Evolutionary conservation across 2,797 vertebrate species (phyloP).

Genomic region (Hypotaenidia okinawae): DNA sequence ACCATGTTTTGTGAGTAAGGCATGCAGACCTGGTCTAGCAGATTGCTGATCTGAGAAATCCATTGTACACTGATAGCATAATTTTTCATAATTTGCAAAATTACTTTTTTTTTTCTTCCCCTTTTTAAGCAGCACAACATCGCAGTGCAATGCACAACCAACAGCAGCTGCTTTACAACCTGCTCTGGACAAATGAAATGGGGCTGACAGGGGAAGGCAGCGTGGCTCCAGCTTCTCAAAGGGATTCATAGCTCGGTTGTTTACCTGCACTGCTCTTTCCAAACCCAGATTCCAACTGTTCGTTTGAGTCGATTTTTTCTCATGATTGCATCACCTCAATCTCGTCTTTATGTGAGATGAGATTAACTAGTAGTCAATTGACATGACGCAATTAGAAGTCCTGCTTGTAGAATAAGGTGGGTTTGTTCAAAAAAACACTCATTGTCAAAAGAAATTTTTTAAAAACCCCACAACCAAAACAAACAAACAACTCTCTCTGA

Average conservation of each 20-base stretch:
- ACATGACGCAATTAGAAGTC: not conserved
- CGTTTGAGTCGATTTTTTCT: constrained; percentile 6
- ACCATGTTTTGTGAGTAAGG: not conserved
- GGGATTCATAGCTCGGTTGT: not conserved
- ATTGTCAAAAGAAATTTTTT: not conserved
- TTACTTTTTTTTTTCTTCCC: not conserved
- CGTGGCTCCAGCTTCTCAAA: not conserved
- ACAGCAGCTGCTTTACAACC: not conserved
- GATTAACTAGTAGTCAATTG: not conserved
- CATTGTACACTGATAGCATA: not conserved
- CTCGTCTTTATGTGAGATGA: not conserved
- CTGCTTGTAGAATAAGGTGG: not conserved
- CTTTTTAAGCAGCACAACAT: not conserved
- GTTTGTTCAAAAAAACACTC: not conserved
- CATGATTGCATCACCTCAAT: not conserved
- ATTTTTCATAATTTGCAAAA: not conserved
- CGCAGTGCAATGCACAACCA: not conserved
- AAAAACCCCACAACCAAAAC: not conserved
- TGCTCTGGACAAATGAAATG: not conserved
- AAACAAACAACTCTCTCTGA: not conserved
- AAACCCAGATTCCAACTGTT: not conserved
- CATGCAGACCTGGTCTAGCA: not conserved
- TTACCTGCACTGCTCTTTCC: not conserved
- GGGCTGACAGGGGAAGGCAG: not conserved
- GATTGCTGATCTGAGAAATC: not conserved